Evolutionary conservation across 2,113 vertebrate species (phyloP), one percentile per base, ranked within the genome.

Genomic region (Erythrocercus mccallii): DNA sequence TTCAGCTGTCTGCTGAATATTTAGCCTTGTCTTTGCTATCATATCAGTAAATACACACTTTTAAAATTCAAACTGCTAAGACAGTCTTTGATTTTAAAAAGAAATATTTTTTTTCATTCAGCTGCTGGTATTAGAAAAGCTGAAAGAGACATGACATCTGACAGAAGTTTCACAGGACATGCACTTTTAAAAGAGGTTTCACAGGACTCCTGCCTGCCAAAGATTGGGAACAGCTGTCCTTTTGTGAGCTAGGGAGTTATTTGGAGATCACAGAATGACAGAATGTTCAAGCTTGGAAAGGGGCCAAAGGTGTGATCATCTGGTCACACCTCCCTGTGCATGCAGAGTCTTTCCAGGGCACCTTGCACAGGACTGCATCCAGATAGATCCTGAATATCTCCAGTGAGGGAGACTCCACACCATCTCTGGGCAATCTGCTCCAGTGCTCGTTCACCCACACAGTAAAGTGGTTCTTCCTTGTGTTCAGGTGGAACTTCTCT

Each of bases 401-500:
- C 22, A 33, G 11, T 9, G 22, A 54, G 9, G 25, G n/a, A 62
- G 3, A 40, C 8, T 40, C n/a, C 56, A 40, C 30, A 47, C 0
- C 8, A 15, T n/a, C 47, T n/a, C 50, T 56, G 15, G 50, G 4
- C 51, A 44, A 12, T 33, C 37, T 73, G 37, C 16, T 54, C 47
- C 84, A 14, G 10, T 24, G n/a, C 15, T 69, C 1, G 0, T 1
- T 54, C 38, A 47, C 28, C 10, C 3, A 2, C 19, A 38, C 12
- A 24, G 7, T 23, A 20, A 53, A 53, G 23, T 19, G 18, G 33
- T 30, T 58, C 37, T 33, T 81, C 2, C 12, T 33, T 3, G 1
- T 20, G 4, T 33, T 33, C 44, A 73, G 25, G 19, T 44, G 51
- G 23, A 73, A 51, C 27, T 65, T 33, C 15, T 50, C 23, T 33